A percentile compares a stretch with the other conserved stretches of the same genome.
These are phyloP conservation scores for Aphelocoma coerulescens DNA, from an alignment of 2,113 vertebrate species.

Conservation along the genomic window DNA sequence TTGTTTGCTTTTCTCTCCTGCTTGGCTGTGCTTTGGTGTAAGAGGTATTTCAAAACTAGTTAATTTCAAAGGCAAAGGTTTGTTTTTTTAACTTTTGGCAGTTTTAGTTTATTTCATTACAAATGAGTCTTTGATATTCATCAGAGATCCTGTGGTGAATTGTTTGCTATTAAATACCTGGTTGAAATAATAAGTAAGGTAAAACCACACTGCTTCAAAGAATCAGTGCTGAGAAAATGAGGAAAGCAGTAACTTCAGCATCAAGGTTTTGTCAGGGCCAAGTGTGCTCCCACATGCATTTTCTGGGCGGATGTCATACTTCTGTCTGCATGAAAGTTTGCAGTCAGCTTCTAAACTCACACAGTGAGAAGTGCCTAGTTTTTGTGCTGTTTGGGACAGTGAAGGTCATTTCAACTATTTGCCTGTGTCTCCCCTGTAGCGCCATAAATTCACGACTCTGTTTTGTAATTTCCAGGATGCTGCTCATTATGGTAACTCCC, in stretches of 20 bases:
- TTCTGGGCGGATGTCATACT: neutral
- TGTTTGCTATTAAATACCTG: neutral
- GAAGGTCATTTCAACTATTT: neutral
- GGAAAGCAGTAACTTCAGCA: neutral
- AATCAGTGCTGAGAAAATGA: neutral
- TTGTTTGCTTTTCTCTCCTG: slow-evolving; percentile 29
- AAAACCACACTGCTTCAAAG: neutral
- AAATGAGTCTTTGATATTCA: neutral
- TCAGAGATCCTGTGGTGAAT: neutral
- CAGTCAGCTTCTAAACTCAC: neutral
- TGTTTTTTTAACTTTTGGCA: slow-evolving; percentile 6
- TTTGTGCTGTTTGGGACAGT: neutral
- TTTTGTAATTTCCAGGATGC: neutral
- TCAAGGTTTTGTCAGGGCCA: neutral
- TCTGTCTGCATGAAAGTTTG: neutral
- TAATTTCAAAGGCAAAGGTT: slow-evolving; percentile 45
- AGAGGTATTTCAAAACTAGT: neutral
- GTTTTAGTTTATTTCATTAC: neutral
- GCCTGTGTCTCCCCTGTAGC: neutral
- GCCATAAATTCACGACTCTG: neutral
- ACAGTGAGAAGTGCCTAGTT: neutral
- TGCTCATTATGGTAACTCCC: neutral
- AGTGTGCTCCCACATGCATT: neutral
- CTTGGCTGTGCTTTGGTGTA: slow-evolving; percentile 8
- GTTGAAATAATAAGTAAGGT: neutral